phyloP scores from a whole-genome alignment of 2,888 invertebrate genomes.

The Ypsolopha scabrella region DNA sequence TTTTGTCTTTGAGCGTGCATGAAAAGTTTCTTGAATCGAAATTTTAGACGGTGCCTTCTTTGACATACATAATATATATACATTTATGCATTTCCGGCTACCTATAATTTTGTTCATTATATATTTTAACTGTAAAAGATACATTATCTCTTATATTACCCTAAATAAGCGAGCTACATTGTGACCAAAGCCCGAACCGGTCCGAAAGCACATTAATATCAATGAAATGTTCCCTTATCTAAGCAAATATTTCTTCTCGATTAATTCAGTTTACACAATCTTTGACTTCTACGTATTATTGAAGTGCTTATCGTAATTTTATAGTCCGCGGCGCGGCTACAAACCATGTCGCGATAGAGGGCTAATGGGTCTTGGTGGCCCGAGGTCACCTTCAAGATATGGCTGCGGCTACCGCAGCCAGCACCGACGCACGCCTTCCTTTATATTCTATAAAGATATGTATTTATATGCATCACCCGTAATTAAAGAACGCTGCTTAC shows the following conservation, averaged over 20 bases:
- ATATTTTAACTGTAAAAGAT: constrained; percentile 29
- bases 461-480: neutral
- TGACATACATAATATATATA: no score
- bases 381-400: neutral
- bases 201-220: constrained; percentile 25
- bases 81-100: neutral
- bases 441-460: neutral
- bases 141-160: constrained; percentile 47
- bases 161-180: constrained; percentile 42
- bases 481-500: neutral
- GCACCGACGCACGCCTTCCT: neutral
- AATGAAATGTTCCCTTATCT: constrained; percentile 37
- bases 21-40: neutral
- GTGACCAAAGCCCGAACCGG: constrained; percentile 19
- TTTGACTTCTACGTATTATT: constrained; percentile 39
- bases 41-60: neutral
- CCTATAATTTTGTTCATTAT: constrained; percentile 14
- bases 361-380: constrained; percentile 18
- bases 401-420: neutral
- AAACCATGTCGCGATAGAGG: constrained; percentile 21
- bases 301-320: constrained; percentile 14
- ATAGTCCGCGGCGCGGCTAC: constrained; percentile 21
- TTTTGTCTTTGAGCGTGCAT: constrained; percentile 18
- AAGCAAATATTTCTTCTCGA: constrained; percentile 27
- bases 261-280: constrained; percentile 37